A percentile compares a stretch with the other conserved stretches of the same genome.
Evolutionary conservation across 2,888 invertebrate genomes (phyloP).

Genomic region (Clunio marinus): DNA sequence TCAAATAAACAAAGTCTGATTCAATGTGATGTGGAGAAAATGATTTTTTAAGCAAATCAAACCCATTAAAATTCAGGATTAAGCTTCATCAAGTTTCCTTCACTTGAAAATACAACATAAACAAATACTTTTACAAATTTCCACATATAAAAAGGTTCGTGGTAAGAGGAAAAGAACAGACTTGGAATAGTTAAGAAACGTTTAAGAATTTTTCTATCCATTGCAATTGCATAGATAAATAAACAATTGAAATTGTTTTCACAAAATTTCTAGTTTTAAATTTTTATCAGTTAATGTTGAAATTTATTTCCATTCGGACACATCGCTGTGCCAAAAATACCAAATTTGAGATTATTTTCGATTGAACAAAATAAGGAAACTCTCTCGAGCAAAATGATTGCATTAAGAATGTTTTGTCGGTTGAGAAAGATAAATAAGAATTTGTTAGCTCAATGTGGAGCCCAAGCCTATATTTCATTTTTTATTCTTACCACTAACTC

Average conservation of each 20-base stretch:
- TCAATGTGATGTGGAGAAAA: neutral
- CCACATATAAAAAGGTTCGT: neutral
- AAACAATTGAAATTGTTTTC: too few species aligned
- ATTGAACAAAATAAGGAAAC: neutral
- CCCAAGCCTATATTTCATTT: slow-evolving; percentile 2
- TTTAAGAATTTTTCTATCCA: too few species aligned
- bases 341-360: neutral
- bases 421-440: slow-evolving; percentile 6
- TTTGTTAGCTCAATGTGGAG: too few species aligned
- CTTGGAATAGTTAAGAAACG: too few species aligned
- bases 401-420: neutral
- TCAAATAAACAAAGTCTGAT: neutral
- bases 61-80: slow-evolving; percentile 4
- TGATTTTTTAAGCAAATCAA: neutral
- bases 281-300: neutral
- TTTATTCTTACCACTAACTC: slow-evolving; percentile 4
- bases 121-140: slow-evolving; percentile 1
- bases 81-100: neutral
- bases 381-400: slow-evolving; percentile 17
- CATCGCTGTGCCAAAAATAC: neutral
- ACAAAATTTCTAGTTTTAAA: neutral
- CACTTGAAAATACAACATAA: too few species aligned
- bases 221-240: too few species aligned
- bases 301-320: neutral
- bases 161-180: neutral